Base-by-base conservation (phyloP, 2,888 invertebrate species). In the Clepsis dumicolana region DNA sequence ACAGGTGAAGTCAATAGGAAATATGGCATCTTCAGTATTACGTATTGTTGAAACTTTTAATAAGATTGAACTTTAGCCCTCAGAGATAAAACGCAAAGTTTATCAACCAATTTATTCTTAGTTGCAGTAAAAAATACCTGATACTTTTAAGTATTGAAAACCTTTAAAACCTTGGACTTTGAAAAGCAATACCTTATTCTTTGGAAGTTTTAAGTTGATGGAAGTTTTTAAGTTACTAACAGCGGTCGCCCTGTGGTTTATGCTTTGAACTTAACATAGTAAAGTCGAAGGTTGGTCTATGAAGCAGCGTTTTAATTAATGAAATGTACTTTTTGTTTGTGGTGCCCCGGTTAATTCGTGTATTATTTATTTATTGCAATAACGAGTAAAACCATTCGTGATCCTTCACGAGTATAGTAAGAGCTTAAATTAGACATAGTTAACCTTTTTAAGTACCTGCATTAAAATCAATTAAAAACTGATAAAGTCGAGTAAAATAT, bases 161-260 rank as follows among this genome's bases (percentile, higher is more conserved):
- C 32, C 57, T 57, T 57, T 44, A 16, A 35, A 57, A 24, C 59
- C 52, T 41, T 24, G 38, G 29, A 29, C 21, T 53, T 53, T 50
- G 29, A 52, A 14, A 52, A 25, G 38, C 27, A 52, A 52, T 41
- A 60, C 41, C 52, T 41, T 64, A 60, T 65, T 67, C 32, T 50
- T 62, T 25, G 32, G 32, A 63, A 63, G 3, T 67, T 67, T 60
- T 18, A 63, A 62, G 67, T 57, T 48, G 18, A 56, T 54, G 16
- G 29, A 54, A 67, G 54, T 63, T 67, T 41, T 38, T 21, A 52
- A 65, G 41, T 52, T 60, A 52, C 52, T 16, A 12, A n/a, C 18
- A 50, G 21, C 50, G 25, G 29, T 8, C 50, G 44, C 21, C 24
- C 27, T 14, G 64, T 50, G 57, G 50, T 63, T 41, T 25, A 62